Evolutionary conservation across 2,888 invertebrate genomes (phyloP), one percentile per base, ranked within the genome.

Genomic region (Brachyptera putata): DNA sequence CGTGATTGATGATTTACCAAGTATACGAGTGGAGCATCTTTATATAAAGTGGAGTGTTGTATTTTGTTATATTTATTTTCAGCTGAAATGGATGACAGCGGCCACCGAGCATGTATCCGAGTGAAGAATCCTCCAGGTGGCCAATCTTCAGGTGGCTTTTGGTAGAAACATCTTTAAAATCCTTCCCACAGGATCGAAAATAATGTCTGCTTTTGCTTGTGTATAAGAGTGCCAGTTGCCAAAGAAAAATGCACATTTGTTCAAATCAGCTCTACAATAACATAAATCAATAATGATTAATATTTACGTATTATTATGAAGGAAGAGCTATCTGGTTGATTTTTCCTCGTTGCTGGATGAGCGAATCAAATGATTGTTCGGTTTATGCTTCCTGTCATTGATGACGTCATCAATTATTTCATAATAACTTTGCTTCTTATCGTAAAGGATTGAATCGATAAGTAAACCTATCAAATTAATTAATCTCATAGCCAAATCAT

Each of bases 101-200:
- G 85, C 59, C 81, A 84, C 67, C 86, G 89, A 71, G 84, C 91
- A 0, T 89, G 87, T 60, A 92, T 93, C 62, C 86, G 90, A 68
- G 91, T 94, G 2, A 83, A 87, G 72, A 90, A 92, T 80, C 94
- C 94, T 7, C 94, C 94, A 1, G 94, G 94, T 67, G 94, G 94
- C 55, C 87, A 88, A 74, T 93, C 92, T 13, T 87, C 91, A 57
- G 85, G 85, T 63, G 85, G 82, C 46, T 86, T 92, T 73, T 92
- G 91, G 92, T 92, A 89, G 84, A 67, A 3, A 16, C 46, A 30
- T 46, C 2, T 22, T 7, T n/a, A 22, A 46, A 46, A 46, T 46
- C 46, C 46, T 46, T 53, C 53, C 22, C 34, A 21, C 53, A 53
- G 18, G 21, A 34, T 34, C 22, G 16, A 22, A 53, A 53, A 14